Evolutionary conservation across 2,113 vertebrate species (phyloP).

Genomic region (Limanda limanda): DNA sequence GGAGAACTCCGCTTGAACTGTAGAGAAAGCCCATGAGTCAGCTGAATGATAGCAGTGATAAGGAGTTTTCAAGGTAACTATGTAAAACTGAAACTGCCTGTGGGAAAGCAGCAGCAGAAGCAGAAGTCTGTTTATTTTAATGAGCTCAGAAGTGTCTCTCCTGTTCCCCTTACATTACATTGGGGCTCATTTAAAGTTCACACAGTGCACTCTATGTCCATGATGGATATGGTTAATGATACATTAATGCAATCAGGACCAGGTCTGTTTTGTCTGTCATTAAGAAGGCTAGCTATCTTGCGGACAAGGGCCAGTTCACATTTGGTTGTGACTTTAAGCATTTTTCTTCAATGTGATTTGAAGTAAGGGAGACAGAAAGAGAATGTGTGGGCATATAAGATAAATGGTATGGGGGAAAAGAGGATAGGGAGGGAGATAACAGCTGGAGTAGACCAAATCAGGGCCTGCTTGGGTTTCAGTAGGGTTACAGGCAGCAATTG

Average conservation of each 20-base stretch:
- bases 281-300: conserved; percentile 73
- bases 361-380: conserved; percentile 33
- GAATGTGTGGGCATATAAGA: conserved; percentile 23
- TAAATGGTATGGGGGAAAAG: conserved; percentile 25
- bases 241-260: conserved; percentile 78
- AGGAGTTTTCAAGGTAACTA: conserved; percentile 77
- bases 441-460: conserved; percentile 54
- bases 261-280: conserved; percentile 77
- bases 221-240: conserved; percentile 79
- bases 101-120: conserved; percentile 80
- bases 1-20: conserved; percentile 75
- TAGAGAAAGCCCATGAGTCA: conserved; percentile 71
- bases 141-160: conserved; percentile 80
- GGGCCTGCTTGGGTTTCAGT: conserved; percentile 51
- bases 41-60: conserved; percentile 75
- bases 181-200: conserved; percentile 76
- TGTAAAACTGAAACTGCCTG: conserved; percentile 64
- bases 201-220: conserved; percentile 65
- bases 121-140: conserved; percentile 81
- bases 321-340: conserved; percentile 63
- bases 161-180: conserved; percentile 69
- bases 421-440: conserved; percentile 55
- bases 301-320: conserved; percentile 74
- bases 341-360: conserved; percentile 54
- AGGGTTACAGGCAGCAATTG: conserved; percentile 39